Conservation (phyloP, 2,888 invertebrate species). For the Tanytarsus gracilentus region DNA sequence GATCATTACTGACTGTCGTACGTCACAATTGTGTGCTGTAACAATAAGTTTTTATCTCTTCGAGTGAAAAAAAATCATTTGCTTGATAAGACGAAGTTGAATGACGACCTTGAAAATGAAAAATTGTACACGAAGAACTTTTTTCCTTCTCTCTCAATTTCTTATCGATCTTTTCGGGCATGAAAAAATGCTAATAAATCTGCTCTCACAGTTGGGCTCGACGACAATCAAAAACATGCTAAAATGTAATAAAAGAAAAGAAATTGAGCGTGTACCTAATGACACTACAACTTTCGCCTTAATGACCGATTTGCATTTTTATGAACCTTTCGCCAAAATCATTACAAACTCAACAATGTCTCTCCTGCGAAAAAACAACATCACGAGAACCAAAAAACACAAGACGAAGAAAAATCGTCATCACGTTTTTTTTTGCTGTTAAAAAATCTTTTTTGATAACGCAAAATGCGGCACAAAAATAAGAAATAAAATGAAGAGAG, state of each 20-base stretch:
- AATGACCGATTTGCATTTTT: slow-evolving; percentile 19
- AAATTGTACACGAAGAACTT: background rate
- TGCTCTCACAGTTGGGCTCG: background rate
- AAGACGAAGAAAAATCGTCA: background rate
- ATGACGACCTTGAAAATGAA: background rate
- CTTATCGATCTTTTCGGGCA: background rate
- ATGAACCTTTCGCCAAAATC: background rate
- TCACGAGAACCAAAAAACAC: background rate
- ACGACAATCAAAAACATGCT: background rate
- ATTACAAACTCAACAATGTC: background rate
- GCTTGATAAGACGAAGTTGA: background rate
- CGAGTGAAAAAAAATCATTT: background rate
- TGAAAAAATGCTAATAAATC: background rate
- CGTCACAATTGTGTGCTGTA: background rate
- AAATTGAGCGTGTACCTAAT: background rate
- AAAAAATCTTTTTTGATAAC: slow-evolving; percentile 18
- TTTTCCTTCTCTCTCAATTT: background rate
- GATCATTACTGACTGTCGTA: background rate
- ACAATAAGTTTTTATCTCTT: background rate
- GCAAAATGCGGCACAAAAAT: too few species aligned
- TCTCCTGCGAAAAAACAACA: too few species aligned
- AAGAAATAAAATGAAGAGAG: too few species aligned
- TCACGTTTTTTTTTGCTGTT: too few species aligned
- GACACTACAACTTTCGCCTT: background rate
- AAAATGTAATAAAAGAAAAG: slow-evolving; percentile 7